Conservation (phyloP, 2,113 vertebrate genomes). For the Scomber scombrus region DNA sequence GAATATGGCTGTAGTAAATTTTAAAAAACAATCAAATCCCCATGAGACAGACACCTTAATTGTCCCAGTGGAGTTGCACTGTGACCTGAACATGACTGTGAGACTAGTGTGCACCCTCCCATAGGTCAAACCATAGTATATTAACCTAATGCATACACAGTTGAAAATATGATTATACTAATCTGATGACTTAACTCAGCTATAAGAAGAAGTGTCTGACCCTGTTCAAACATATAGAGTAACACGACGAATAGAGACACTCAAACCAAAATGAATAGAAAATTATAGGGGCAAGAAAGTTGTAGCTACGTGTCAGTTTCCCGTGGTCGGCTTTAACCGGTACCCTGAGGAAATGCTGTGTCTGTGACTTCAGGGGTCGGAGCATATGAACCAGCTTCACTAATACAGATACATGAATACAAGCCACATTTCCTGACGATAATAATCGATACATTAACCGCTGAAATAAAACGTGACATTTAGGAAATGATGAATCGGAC, state of each 20-base stretch:
- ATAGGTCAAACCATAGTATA: background rate
- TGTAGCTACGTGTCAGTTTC: conserved; percentile 82
- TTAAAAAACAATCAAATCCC: background rate
- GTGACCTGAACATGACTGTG: background rate
- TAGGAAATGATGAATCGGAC: background rate
- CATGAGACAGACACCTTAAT: background rate
- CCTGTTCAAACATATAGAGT: background rate
- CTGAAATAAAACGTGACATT: background rate
- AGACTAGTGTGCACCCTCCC: background rate
- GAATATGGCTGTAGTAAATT: background rate
- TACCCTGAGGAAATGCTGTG: background rate
- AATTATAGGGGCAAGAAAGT: conserved; percentile 40
- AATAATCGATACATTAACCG: background rate
- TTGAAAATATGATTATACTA: background rate
- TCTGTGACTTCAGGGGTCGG: background rate
- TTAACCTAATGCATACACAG: background rate
- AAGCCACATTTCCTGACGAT: background rate
- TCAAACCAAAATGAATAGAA: conserved; percentile 16
- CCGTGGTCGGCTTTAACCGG: conserved; percentile 37
- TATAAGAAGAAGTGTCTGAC: background rate
- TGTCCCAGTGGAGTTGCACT: background rate
- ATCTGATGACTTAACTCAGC: too few relatives aligned
- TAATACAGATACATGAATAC: accelerated
- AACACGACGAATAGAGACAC: background rate
- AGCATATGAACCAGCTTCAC: background rate